These are phyloP conservation scores for Schizopygopsis pylzovi DNA, from an alignment of 2,797 vertebrate genomes.

Conservation along the genomic window DNA sequence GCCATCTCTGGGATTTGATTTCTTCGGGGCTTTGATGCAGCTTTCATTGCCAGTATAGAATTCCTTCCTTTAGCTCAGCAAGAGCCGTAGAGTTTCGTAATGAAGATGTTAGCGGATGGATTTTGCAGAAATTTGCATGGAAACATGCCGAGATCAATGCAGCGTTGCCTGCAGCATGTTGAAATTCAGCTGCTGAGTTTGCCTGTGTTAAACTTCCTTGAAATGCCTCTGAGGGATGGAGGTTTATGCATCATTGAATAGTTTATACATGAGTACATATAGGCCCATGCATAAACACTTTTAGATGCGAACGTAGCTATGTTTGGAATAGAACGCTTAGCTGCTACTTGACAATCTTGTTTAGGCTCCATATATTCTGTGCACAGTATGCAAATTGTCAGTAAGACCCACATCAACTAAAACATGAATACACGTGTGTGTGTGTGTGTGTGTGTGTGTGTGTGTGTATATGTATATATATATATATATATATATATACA, in stretches of 20 bases:
- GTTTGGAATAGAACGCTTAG: not conserved
- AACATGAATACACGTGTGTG: not conserved
- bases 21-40: slow-evolving; percentile 38
- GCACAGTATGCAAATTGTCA: not conserved
- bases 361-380: not conserved
- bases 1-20: slow-evolving; percentile 44
- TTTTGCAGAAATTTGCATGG: slow-evolving; percentile 20
- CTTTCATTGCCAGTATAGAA: slow-evolving; percentile 39
- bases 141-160: slow-evolving; percentile 27
- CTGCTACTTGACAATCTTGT: not conserved
- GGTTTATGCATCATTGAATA: not conserved
- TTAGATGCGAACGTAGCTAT: not conserved
- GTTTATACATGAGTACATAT: not conserved
- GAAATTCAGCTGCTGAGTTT: slow-evolving; percentile 22
- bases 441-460: too few relatives aligned
- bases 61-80: slow-evolving; percentile 12
- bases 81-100: slow-evolving; percentile 23
- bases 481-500: too few relatives aligned
- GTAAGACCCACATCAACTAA: not conserved
- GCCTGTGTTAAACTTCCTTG: not conserved
- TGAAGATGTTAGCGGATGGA: slow-evolving; percentile 13
- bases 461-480: too few relatives aligned
- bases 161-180: not conserved
- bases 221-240: slow-evolving; percentile 13
- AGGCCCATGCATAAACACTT: not conserved